Percentiles rank a stretch among this genome's conserved stretches.
These are phyloP conservation scores for Cheilosia grossa DNA, from an alignment of 2,888 invertebrate species.

Conservation along the genomic window DNA sequence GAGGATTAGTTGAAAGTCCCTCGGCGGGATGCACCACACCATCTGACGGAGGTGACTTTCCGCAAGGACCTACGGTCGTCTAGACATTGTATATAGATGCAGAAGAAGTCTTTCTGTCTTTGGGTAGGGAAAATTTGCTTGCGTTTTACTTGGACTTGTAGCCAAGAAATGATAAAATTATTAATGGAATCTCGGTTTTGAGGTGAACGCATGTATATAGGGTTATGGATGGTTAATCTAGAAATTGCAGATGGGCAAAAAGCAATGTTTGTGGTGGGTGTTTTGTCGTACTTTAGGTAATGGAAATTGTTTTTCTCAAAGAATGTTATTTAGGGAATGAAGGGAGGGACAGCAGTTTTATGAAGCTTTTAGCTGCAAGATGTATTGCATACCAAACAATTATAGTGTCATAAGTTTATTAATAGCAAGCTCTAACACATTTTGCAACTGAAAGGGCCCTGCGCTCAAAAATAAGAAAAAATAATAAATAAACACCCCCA, in stretches of 20 bases:
- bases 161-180: constrained; percentile 24
- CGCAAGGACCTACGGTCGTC: constrained; percentile 6
- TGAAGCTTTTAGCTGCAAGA: too few relatives aligned
- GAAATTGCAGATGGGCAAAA: constrained; percentile 3
- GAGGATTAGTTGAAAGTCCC: constrained; percentile 31
- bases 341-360: too few relatives aligned
- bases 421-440: too few relatives aligned
- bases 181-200: constrained; percentile 24
- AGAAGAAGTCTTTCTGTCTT: not conserved
- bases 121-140: not conserved
- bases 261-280: not conserved
- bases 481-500: too few relatives aligned
- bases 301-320: too few relatives aligned
- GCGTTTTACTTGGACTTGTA: constrained; percentile 2
- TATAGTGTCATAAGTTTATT: too few relatives aligned
- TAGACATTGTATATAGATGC: constrained; percentile 6
- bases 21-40: constrained; percentile 35
- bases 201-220: not conserved
- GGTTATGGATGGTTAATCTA: not conserved
- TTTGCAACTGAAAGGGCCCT: too few relatives aligned
- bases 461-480: too few relatives aligned
- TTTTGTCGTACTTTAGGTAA: not conserved
- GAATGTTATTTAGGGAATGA: too few relatives aligned
- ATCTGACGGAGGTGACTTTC: constrained; percentile 18
- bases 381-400: too few relatives aligned